A percentile compares a stretch with the other conserved stretches of the same genome.
Conservation (phyloP, 1,140 invertebrate species). For the Elysia chlorotica region DNA sequence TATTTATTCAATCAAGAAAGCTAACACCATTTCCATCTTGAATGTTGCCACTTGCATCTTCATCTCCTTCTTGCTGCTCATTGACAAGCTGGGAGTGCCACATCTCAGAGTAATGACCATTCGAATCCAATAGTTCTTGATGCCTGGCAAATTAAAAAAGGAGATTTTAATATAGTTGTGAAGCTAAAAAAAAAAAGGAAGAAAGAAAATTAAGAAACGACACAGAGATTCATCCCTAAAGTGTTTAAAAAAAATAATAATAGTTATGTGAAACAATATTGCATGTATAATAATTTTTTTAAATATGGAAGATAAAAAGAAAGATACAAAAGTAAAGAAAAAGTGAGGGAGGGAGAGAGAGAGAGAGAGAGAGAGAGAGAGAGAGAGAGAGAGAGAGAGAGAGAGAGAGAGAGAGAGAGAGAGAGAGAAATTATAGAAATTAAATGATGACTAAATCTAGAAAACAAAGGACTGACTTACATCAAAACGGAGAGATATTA, state of each 20-base stretch:
- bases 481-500: not conserved
- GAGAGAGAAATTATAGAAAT: not conserved
- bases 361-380: no score
- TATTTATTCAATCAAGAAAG: no score
- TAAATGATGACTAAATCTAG: not conserved
- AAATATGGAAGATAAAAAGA: no score
- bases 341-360: not conserved
- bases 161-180: conserved; percentile 4
- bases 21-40: no score
- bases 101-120: conserved; percentile 82
- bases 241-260: no score
- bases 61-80: conserved; percentile 47
- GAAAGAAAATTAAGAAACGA: not conserved
- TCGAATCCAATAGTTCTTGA: conserved; percentile 74
- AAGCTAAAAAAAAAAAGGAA: not conserved
- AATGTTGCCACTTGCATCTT: no score
- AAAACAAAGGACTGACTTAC: not conserved
- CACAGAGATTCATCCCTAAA: not conserved
- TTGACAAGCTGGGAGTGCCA: conserved; percentile 84
- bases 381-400: no score
- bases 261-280: no score
- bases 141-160: conserved; percentile 68
- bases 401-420: no score
- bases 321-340: not conserved
- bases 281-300: no score